Evolutionary conservation across 2,888 invertebrate species (phyloP).

Genomic region (Hermaeophaga mercurialis): DNA sequence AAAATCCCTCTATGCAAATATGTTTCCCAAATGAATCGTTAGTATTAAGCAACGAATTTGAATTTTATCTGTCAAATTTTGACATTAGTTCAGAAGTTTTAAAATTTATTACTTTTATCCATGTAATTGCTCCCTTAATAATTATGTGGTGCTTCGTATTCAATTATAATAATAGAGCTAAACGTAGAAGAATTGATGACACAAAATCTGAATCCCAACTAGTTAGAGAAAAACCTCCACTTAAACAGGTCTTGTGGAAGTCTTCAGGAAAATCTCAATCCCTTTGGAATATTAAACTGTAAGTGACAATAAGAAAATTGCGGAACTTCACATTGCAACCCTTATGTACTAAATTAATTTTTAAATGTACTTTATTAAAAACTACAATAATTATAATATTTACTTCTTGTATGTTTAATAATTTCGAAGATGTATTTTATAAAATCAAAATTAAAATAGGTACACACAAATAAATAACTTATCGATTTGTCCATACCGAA

Average conservation of each 20-base stretch:
- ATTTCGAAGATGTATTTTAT: no score
- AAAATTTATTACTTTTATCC: slow-evolving; percentile 19
- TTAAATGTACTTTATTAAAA: no score
- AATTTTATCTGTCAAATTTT: slow-evolving; percentile 14
- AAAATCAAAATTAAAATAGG: no score
- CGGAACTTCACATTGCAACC: no score
- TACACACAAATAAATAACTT: no score
- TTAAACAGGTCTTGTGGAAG: slow-evolving; percentile 16
- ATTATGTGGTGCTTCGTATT: slow-evolving; percentile 9
- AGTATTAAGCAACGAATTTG: slow-evolving; percentile 7
- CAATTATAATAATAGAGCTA: slow-evolving; percentile 5
- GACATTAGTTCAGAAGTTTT: slow-evolving; percentile 17
- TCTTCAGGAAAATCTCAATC: slow-evolving; percentile 29
- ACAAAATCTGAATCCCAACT: neutral
- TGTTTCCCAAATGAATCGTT: slow-evolving; percentile 32
- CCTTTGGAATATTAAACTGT: slow-evolving; percentile 28
- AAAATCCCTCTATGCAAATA: slow-evolving; percentile 9
- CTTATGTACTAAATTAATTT: no score
- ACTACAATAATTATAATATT: no score
- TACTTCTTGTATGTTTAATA: no score
- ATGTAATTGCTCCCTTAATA: slow-evolving; percentile 21
- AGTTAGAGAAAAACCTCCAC: slow-evolving; percentile 3
- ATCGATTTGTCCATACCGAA: no score
- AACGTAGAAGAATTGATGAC: neutral
- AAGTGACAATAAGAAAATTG: no score